These are phyloP conservation scores for Pogonus chalceus DNA, from an alignment of 1,140 invertebrate genomes.

Conservation along the genomic window DNA sequence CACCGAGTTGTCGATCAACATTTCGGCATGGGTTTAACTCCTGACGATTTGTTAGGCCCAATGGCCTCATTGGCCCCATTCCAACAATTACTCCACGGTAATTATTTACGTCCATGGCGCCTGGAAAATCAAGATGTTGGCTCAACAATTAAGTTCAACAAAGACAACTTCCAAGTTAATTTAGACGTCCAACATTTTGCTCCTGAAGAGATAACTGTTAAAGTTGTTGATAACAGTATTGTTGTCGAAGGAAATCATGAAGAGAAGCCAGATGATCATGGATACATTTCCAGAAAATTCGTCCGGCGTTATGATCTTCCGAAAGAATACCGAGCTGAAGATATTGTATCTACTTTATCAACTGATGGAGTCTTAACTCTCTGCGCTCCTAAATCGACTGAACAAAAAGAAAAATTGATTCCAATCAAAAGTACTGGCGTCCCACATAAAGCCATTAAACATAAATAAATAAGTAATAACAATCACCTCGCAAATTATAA, in stretches of 20 bases:
- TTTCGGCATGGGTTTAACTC: constrained; percentile 40
- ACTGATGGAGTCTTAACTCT: constrained; percentile 63
- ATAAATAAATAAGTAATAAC: no score
- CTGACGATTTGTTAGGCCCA: constrained; percentile 41
- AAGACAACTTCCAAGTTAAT: constrained; percentile 44
- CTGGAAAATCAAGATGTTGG: background rate
- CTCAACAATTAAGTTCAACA: background rate
- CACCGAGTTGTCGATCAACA: constrained; percentile 47
- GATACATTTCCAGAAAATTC: constrained; percentile 47
- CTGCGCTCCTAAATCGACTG: constrained; percentile 41
- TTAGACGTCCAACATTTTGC: constrained; percentile 59
- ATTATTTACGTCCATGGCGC: constrained; percentile 35
- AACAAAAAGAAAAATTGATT: constrained; percentile 37
- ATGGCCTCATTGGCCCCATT: constrained; percentile 19
- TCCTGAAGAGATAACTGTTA: constrained; percentile 67
- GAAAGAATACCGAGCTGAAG: constrained; percentile 49
- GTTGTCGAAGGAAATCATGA: constrained; percentile 61
- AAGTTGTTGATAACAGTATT: constrained; percentile 55
- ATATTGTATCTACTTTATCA: constrained; percentile 53
- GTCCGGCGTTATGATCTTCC: constrained; percentile 55
- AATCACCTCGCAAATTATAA: no score
- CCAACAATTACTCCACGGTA: constrained; percentile 13
- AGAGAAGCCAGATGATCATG: constrained; percentile 51
- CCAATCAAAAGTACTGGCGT: no score
- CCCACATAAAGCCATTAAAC: constrained; percentile 17